These are phyloP conservation scores for Orthonychiurus folsomi DNA, from an alignment of 2,888 invertebrate species.

Conservation along the genomic window DNA sequence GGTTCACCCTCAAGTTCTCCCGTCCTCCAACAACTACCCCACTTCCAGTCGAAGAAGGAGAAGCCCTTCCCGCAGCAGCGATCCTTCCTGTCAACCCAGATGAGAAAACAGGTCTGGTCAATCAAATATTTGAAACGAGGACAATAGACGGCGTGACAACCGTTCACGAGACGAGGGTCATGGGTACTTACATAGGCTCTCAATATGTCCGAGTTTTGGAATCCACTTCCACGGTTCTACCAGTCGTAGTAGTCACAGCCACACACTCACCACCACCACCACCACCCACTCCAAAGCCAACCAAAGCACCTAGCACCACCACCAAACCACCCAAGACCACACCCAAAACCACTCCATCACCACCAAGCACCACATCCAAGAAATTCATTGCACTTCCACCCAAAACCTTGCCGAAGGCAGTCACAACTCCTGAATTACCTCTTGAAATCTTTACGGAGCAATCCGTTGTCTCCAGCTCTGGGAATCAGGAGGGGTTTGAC, in stretches of 20 bases:
- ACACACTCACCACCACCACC: conserved; percentile 17
- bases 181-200: conserved; percentile 75
- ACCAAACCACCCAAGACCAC: background rate
- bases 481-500: conserved; percentile 14
- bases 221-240: conserved; percentile 59
- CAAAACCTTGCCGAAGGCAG: background rate
- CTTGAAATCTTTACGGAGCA: conserved; percentile 26
- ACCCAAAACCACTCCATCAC: conserved; percentile 2
- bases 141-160: conserved; percentile 74
- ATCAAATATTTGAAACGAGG: conserved; percentile 72
- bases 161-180: conserved; percentile 78
- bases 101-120: conserved; percentile 65
- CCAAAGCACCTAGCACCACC: conserved; percentile 12
- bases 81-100: conserved; percentile 9
- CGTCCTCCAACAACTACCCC: conserved; percentile 20
- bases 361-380: conserved; percentile 5
- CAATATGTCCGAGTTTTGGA: conserved; percentile 81
- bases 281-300: conserved; percentile 2
- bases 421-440: background rate
- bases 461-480: conserved; percentile 27
- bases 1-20: conserved; percentile 36
- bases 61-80: background rate
- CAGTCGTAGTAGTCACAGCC: conserved; percentile 17
- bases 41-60: background rate
- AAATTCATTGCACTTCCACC: conserved; percentile 12